Percentiles rank a stretch among this genome's conserved stretches.
phyloP scores from a whole-genome alignment of 1,140 invertebrate genomes.

The Stegodyphus dumicola region DNA sequence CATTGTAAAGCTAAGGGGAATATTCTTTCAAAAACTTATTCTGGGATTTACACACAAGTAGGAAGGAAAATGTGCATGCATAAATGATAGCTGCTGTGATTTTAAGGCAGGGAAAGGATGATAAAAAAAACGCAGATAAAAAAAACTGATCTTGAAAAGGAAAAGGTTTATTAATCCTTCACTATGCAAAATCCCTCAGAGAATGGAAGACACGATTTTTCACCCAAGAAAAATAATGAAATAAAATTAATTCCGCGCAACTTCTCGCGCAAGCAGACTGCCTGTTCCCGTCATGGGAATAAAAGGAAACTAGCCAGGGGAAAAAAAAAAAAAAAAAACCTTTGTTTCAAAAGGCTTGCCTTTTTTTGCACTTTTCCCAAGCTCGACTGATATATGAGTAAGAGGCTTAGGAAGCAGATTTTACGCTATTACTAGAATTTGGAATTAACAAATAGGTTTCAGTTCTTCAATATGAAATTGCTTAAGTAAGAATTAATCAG shows the following conservation, averaged over 20 bases:
- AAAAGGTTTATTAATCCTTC: conserved; percentile 42
- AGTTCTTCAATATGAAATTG: too few relatives aligned
- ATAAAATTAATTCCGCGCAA: not conserved
- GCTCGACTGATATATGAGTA: too few relatives aligned
- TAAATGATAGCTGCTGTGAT: conserved; percentile 31
- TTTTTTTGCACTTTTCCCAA: too few relatives aligned
- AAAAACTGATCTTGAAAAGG: not conserved
- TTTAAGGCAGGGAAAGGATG: not conserved
- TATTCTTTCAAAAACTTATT: not conserved
- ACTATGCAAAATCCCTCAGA: not conserved
- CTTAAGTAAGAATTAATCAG: too few relatives aligned
- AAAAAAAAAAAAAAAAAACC: too few relatives aligned
- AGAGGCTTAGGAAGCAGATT: too few relatives aligned
- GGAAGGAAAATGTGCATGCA: conserved; percentile 14
- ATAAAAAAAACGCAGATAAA: not conserved
- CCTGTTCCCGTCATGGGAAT: too few relatives aligned
- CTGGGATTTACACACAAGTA: not conserved
- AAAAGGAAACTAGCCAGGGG: too few relatives aligned
- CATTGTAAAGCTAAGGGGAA: not conserved
- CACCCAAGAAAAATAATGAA: not conserved
- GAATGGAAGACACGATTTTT: not conserved
- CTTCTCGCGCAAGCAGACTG: too few relatives aligned
- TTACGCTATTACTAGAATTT: too few relatives aligned
- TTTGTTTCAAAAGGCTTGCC: too few relatives aligned
- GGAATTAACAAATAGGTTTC: too few relatives aligned